Evolutionary conservation across 2,888 invertebrate species (phyloP).

Genomic region (Standfussiana lucernea): DNA sequence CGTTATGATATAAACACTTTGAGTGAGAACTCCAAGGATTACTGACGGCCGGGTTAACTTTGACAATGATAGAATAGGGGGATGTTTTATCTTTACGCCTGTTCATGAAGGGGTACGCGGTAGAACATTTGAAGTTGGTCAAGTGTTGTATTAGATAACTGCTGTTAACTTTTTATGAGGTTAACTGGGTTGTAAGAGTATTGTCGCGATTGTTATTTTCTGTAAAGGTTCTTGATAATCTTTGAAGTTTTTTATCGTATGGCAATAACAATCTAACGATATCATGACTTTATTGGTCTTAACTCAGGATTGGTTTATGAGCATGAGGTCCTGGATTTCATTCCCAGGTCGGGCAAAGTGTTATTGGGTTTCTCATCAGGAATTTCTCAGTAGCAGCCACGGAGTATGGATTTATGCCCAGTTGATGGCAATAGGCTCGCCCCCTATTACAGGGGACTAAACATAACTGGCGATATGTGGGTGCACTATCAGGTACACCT

Average conservation of each 20-base stretch:
- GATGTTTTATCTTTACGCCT: slow-evolving; percentile 54
- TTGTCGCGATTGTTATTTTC: not conserved
- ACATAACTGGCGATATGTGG: too few relatives aligned
- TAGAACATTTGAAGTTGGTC: slow-evolving; percentile 52
- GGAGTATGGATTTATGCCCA: too few relatives aligned
- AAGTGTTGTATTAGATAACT: slow-evolving; percentile 36
- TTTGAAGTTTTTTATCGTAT: not conserved
- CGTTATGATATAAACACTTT: slow-evolving; percentile 69
- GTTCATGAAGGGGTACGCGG: slow-evolving; percentile 17
- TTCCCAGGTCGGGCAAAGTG: too few relatives aligned
- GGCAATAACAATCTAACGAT: not conserved
- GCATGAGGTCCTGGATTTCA: too few relatives aligned
- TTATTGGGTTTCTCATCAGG: too few relatives aligned
- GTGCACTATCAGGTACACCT: too few relatives aligned
- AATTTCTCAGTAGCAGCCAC: too few relatives aligned
- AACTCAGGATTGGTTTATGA: too few relatives aligned
- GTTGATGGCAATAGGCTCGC: too few relatives aligned
- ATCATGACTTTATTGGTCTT: not conserved
- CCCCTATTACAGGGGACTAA: too few relatives aligned
- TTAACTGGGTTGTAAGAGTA: not conserved
- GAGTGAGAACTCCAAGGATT: slow-evolving; percentile 54
- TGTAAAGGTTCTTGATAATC: not conserved
- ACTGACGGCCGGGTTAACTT: slow-evolving; percentile 62
- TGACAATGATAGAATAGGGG: slow-evolving; percentile 62
- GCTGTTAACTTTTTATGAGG: slow-evolving; percentile 45